Conservation (phyloP, 1,140 invertebrate species). For the Drosophila miranda region DNA sequence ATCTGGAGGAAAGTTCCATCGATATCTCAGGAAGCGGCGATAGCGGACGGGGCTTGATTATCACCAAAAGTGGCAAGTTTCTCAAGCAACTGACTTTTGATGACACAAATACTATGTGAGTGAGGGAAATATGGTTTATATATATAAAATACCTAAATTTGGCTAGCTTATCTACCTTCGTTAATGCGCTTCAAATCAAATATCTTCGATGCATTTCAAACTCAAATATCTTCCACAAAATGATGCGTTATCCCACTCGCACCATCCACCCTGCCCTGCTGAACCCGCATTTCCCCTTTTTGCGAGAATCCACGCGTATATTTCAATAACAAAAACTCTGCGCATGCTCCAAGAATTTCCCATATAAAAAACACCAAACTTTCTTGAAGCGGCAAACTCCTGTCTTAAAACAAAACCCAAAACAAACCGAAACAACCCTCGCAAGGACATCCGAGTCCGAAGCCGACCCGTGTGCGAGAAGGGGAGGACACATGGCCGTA, state of each 20-base stretch:
- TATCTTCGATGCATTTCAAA: neutral
- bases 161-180: neutral
- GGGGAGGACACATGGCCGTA: slow-evolving; percentile 26
- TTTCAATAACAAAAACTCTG: slow-evolving; percentile 65
- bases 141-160: too few species aligned
- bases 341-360: slow-evolving; percentile 67
- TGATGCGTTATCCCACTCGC: neutral
- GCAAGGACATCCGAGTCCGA: slow-evolving; percentile 48
- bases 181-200: neutral
- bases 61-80: slow-evolving; percentile 70
- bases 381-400: slow-evolving; percentile 26
- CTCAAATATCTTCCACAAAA: slow-evolving; percentile 12
- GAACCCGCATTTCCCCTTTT: slow-evolving; percentile 16
- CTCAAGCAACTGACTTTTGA: slow-evolving; percentile 65
- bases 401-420: slow-evolving; percentile 65
- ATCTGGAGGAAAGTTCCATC: slow-evolving; percentile 37
- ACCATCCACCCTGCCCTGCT: neutral
- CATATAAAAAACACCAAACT: slow-evolving; percentile 16
- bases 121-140: neutral
- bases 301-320: neutral
- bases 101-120: slow-evolving; percentile 68
- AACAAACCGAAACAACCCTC: slow-evolving; percentile 63
- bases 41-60: slow-evolving; percentile 43
- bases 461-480: slow-evolving; percentile 39
- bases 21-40: slow-evolving; percentile 44